These are phyloP conservation scores for Drosophila hamatofila DNA, from an alignment of 2,888 invertebrate genomes.

Conservation along the genomic window DNA sequence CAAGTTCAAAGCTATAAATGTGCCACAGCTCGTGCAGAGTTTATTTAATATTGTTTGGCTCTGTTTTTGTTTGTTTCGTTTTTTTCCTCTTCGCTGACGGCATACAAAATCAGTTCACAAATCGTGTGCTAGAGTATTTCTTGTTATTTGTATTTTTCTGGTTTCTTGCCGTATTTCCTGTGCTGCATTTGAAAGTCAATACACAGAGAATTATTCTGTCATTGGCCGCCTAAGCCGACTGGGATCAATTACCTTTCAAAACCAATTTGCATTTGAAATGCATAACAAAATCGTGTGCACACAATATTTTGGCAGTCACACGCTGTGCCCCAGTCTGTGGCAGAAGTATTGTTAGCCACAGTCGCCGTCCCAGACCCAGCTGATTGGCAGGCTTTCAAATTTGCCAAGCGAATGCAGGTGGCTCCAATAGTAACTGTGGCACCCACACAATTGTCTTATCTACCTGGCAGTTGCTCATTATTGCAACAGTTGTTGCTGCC, in stretches of 20 bases:
- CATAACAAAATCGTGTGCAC: slow-evolving; percentile 78
- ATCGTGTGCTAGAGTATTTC: slow-evolving; percentile 41
- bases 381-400: slow-evolving; percentile 80
- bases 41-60: slow-evolving; percentile 57
- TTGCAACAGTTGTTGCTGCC: slow-evolving; percentile 59
- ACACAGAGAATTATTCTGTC: slow-evolving; percentile 70
- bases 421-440: slow-evolving; percentile 63
- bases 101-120: slow-evolving; percentile 66
- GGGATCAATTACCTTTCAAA: slow-evolving; percentile 80
- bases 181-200: slow-evolving; percentile 69
- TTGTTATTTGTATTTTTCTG: slow-evolving; percentile 2
- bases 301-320: slow-evolving; percentile 76
- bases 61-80: slow-evolving; percentile 2
- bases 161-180: slow-evolving; percentile 55
- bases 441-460: slow-evolving; percentile 73
- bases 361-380: slow-evolving; percentile 20
- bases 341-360: slow-evolving; percentile 46
- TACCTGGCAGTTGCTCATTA: slow-evolving; percentile 75
- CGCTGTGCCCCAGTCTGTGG: slow-evolving; percentile 57
- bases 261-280: slow-evolving; percentile 80
- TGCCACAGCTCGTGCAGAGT: slow-evolving; percentile 62
- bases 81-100: slow-evolving; percentile 40
- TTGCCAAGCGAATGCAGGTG: slow-evolving; percentile 64
- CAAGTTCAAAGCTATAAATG: slow-evolving; percentile 83
- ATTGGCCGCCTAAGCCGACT: slow-evolving; percentile 39